Conservation (phyloP, 2,888 invertebrate genomes). For the Polia nebulosa region DNA sequence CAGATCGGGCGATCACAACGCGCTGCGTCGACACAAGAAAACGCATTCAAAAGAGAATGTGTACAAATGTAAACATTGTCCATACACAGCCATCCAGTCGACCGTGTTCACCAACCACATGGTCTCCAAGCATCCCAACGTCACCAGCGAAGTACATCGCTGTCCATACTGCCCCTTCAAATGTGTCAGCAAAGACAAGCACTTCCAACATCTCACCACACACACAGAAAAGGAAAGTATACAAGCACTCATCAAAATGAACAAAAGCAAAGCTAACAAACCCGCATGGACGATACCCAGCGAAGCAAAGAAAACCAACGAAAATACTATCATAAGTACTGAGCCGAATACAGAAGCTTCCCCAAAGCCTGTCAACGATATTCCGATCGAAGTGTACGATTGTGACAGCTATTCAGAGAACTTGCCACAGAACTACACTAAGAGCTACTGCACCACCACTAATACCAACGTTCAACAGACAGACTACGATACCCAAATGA, state of each 20-base stretch:
- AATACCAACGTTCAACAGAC: constrained; percentile 73
- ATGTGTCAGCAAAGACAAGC: constrained; percentile 92
- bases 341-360: constrained; percentile 74
- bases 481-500: constrained; percentile 74
- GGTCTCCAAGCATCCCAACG: constrained; percentile 94
- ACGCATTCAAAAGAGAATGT: constrained; percentile 94
- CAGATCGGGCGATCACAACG: constrained; percentile 95
- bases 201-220: constrained; percentile 88
- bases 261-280: constrained; percentile 78
- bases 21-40: constrained; percentile 94
- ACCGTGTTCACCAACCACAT: constrained; percentile 95
- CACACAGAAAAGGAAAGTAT: constrained; percentile 88
- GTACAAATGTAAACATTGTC: constrained; percentile 95
- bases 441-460: constrained; percentile 77
- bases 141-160: constrained; percentile 92
- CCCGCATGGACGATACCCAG: constrained; percentile 88
- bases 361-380: constrained; percentile 77
- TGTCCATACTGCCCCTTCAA: constrained; percentile 92
- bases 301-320: constrained; percentile 73
- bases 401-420: constrained; percentile 85
- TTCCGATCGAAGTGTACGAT: constrained; percentile 86
- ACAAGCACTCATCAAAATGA: constrained; percentile 81
- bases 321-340: constrained; percentile 62
- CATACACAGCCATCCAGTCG: constrained; percentile 95
- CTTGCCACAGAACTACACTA: constrained; percentile 80